Evolutionary conservation across 2,888 invertebrate genomes (phyloP).

Genomic region (Diadegma fenestrale): DNA sequence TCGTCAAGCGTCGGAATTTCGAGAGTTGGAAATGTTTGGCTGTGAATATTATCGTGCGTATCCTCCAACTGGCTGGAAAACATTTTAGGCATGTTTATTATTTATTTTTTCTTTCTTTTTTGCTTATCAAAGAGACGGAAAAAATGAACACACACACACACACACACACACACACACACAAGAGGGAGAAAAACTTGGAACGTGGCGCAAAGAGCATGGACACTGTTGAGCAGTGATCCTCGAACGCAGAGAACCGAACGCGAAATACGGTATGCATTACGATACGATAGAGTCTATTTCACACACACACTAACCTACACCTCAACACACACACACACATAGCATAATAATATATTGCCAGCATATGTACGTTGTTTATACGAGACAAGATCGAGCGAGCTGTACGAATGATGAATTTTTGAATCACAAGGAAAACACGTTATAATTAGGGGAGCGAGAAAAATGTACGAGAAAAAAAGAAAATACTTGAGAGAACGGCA

Average conservation of each 20-base stretch:
- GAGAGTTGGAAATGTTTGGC: not conserved
- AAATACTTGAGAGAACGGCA: slow-evolving; percentile 4
- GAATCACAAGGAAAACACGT: slow-evolving; percentile 27
- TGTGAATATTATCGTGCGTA: not conserved
- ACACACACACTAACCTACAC: slow-evolving; percentile 70
- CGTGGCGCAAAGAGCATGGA: slow-evolving; percentile 52
- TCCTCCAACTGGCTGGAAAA: slow-evolving; percentile 19
- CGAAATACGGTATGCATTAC: slow-evolving; percentile 82
- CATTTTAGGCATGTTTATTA: slow-evolving; percentile 6
- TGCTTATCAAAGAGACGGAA: slow-evolving; percentile 37
- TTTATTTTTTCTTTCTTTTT: not conserved
- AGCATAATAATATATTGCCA: slow-evolving; percentile 85
- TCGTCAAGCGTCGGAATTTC: not conserved
- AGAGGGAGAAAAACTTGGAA: slow-evolving; percentile 14
- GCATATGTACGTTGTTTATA: slow-evolving; percentile 83
- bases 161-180: not conserved
- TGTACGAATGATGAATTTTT: slow-evolving; percentile 18
- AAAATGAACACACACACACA: slow-evolving; percentile 53
- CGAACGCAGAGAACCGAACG: slow-evolving; percentile 70
- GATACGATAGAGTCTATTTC: slow-evolving; percentile 84
- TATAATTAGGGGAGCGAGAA: slow-evolving; percentile 26
- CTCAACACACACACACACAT: slow-evolving; percentile 72
- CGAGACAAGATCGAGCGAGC: slow-evolving; percentile 70
- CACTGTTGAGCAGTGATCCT: slow-evolving; percentile 83
- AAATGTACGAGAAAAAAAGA: not conserved